A percentile compares a stretch with the other conserved stretches of the same genome.
These are phyloP conservation scores for Hippocampus comes DNA, from an alignment of 2,113 vertebrate species.

Conservation along the genomic window DNA sequence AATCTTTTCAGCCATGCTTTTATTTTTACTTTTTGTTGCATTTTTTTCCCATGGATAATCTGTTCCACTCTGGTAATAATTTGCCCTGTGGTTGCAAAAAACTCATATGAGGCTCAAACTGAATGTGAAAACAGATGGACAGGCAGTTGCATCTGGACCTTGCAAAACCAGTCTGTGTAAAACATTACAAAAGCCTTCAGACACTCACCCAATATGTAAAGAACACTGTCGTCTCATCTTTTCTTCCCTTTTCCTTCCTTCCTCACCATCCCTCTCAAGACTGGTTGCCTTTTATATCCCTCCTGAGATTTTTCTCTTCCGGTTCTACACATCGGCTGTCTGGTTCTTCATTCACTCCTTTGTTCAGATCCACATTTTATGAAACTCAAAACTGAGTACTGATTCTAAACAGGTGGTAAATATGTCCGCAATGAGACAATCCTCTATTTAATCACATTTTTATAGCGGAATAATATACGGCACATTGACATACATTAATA, in stretches of 20 bases:
- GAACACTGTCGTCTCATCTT: conserved; percentile 67
- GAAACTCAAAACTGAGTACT: neutral
- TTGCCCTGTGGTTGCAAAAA: conserved; percentile 55
- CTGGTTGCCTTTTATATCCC: conserved; percentile 65
- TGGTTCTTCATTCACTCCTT: conserved; percentile 65
- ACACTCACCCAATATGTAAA: conserved; percentile 65
- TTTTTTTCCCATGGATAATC: conserved; percentile 53
- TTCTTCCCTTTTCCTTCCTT: conserved; percentile 54
- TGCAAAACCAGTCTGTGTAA: conserved; percentile 70
- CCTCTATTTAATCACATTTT: neutral
- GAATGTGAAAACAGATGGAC: conserved; percentile 77
- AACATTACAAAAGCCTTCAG: conserved; percentile 69
- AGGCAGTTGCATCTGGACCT: conserved; percentile 67
- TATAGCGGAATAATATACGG: neutral
- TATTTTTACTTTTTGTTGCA: conserved; percentile 52
- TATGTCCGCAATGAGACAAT: neutral
- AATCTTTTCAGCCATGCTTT: conserved; percentile 50
- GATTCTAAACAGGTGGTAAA: neutral
- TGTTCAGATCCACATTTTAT: conserved; percentile 34
- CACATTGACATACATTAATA: neutral
- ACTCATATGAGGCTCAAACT: conserved; percentile 53
- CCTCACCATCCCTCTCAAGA: conserved; percentile 57
- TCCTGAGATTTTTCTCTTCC: conserved; percentile 64
- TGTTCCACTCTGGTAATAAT: conserved; percentile 62
- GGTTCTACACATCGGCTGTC: conserved; percentile 68